Conservation (phyloP, 1,140 invertebrate species). For the Pinna nobilis region DNA sequence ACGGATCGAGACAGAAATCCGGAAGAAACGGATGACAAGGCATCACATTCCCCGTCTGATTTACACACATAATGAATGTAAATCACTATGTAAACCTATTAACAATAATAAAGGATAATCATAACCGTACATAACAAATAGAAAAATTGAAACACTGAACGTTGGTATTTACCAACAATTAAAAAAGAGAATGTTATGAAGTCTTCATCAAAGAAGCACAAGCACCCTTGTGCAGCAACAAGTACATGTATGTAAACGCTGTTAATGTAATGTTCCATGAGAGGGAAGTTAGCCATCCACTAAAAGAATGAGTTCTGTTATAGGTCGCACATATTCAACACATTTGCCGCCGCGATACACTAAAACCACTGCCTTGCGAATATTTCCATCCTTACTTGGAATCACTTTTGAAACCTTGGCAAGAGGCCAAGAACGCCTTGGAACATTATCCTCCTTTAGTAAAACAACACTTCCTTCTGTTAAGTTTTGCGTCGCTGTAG, state of each 20-base stretch:
- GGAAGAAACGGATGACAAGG: no score
- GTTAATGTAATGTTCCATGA: no score
- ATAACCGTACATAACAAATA: not conserved
- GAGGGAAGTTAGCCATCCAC: no score
- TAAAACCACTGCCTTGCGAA: not conserved
- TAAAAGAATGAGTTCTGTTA: not conserved
- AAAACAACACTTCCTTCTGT: conserved; percentile 38
- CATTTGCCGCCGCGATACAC: not conserved
- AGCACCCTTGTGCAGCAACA: not conserved
- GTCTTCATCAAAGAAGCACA: no score
- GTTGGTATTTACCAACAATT: no score
- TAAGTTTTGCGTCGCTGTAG: not conserved
- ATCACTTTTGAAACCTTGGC: conserved; percentile 24
- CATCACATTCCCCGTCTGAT: conserved; percentile 16
- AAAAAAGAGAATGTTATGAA: no score
- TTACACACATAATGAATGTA: not conserved
- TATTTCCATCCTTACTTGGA: not conserved
- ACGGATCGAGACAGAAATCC: no score
- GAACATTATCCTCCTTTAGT: conserved; percentile 24
- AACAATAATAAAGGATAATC: not conserved
- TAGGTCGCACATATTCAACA: not conserved
- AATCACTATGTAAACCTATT: not conserved
- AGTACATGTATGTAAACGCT: no score
- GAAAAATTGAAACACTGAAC: not conserved
- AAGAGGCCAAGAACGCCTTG: conserved; percentile 34